Evolutionary conservation across 2,113 vertebrate genomes (phyloP), one percentile per base, ranked within the genome.

Genomic region (Cavia aperea): DNA sequence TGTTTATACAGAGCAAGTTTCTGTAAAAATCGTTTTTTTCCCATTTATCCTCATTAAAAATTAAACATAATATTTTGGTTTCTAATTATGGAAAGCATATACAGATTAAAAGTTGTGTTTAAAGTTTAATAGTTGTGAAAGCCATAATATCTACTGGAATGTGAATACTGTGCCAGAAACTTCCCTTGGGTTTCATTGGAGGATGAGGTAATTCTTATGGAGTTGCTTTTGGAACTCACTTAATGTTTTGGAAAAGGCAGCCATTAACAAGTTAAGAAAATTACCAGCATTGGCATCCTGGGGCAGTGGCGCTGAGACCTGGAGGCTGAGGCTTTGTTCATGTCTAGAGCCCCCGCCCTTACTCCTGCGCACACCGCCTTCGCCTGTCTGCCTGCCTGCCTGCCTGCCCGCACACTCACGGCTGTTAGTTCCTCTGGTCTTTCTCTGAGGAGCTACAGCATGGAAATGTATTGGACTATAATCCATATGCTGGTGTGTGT

Each of bases 91-190:
- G 26, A 54, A 84, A 33, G 26, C 56, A 73, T 83, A n/a, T 16
- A 62, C 11, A 79, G 81, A 92, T 63, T 70, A 62, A 82, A 93
- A 85, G 78, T 60, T 54, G 49, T 91, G 29, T 93, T 72, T 82
- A 58, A 84, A 86, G 24, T 75, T 83, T 75, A 84, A 23, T 73
- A 84, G 31, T 79, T 89, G 66, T 86, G 85, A 91, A 88, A 87
- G 46, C 43, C 19, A 10, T 70, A 79, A 39, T 49, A 54, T 82
- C 6, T 62, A 1, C 24, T 87, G 39, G 11, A 77, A 82, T 46
- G 39, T 81, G 49, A 60, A 56, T 88, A 58, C 39, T 26, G 31
- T 70, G 51, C 56, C 31, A 62, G 73, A 72, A 86, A 56, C 29
- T 78, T 92, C 26, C 49, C 23, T 70, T 77, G 78, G 11, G 33